Conservation (phyloP, 2,888 invertebrate species). For the Melieria picta region DNA sequence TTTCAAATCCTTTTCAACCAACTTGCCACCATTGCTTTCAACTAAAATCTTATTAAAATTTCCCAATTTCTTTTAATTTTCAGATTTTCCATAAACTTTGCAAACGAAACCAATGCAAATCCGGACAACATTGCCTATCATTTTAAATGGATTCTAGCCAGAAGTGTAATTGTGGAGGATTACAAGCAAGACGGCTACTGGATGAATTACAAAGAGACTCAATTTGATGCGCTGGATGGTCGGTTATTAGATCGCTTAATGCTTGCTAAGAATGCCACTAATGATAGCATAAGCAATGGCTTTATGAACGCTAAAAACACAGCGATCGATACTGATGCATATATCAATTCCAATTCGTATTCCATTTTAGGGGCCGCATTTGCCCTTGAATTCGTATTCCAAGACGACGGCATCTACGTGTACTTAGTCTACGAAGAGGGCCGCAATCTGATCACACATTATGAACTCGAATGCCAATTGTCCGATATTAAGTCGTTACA, state of each 20-base stretch:
- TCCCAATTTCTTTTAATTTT: slow-evolving; percentile 36
- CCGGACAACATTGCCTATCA: slow-evolving; percentile 61
- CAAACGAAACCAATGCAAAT: slow-evolving; percentile 53
- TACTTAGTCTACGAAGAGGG: slow-evolving; percentile 56
- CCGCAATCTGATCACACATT: slow-evolving; percentile 54
- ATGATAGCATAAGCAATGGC: slow-evolving; percentile 27
- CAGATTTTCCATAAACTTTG: slow-evolving; percentile 65
- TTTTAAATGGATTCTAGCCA: slow-evolving; percentile 56
- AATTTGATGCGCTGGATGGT: slow-evolving; percentile 56
- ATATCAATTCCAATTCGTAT: slow-evolving; percentile 47
- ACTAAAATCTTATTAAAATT: slow-evolving; percentile 19
- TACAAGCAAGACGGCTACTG: slow-evolving; percentile 59
- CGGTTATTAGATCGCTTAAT: slow-evolving; percentile 39
- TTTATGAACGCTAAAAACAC: slow-evolving; percentile 19
- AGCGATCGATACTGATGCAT: slow-evolving; percentile 37
- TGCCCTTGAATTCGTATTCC: slow-evolving; percentile 58
- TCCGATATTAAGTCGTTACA: slow-evolving; percentile 59
- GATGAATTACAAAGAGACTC: slow-evolving; percentile 53
- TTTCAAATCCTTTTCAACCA: too few species aligned
- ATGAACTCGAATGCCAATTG: slow-evolving; percentile 53
- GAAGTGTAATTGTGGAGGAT: slow-evolving; percentile 57
- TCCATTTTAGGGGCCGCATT: slow-evolving; percentile 61
- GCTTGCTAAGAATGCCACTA: slow-evolving; percentile 38
- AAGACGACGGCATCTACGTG: slow-evolving; percentile 54
- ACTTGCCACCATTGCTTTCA: neutral